Evolutionary conservation across 2,888 invertebrate genomes (phyloP).

Genomic region (Brachypterus glaber): DNA sequence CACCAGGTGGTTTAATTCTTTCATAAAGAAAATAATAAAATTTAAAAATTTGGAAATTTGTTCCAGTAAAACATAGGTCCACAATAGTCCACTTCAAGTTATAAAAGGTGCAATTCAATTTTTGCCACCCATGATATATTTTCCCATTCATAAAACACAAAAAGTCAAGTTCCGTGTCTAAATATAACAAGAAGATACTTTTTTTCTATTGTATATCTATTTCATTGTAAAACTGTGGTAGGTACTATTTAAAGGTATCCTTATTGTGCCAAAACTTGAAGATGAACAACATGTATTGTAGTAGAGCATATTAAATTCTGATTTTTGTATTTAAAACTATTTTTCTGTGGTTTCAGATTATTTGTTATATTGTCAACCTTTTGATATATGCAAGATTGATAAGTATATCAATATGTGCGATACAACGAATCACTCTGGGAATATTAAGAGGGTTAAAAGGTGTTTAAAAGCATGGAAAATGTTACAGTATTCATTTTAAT

Average conservation of each 20-base stretch:
- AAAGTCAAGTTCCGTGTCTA: constrained; percentile 4
- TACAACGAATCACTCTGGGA: no score
- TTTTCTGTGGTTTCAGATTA: not conserved
- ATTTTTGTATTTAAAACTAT: not conserved
- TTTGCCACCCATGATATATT: constrained; percentile 23
- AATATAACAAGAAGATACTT: constrained; percentile 22
- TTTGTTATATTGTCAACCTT: constrained; percentile 1
- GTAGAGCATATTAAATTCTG: not conserved
- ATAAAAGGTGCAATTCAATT: constrained; percentile 14
- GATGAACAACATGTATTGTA: not conserved
- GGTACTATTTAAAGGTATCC: constrained; percentile 29
- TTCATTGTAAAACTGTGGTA: constrained; percentile 28
- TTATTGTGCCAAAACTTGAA: constrained; percentile 6
- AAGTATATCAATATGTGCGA: no score
- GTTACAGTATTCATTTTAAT: no score
- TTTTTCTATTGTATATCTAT: constrained; percentile 26
- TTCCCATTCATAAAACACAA: not conserved
- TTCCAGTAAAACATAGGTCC: constrained; percentile 30
- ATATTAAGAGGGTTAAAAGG: no score
- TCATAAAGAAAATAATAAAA: constrained; percentile 31
- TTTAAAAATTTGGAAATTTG: constrained; percentile 36
- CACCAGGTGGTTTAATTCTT: constrained; percentile 28
- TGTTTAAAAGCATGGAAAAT: no score
- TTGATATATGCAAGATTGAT: no score
- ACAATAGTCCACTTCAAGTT: constrained; percentile 9